Evolutionary conservation across 2,113 vertebrate genomes (phyloP).

Genomic region (Percopsis transmontana): DNA sequence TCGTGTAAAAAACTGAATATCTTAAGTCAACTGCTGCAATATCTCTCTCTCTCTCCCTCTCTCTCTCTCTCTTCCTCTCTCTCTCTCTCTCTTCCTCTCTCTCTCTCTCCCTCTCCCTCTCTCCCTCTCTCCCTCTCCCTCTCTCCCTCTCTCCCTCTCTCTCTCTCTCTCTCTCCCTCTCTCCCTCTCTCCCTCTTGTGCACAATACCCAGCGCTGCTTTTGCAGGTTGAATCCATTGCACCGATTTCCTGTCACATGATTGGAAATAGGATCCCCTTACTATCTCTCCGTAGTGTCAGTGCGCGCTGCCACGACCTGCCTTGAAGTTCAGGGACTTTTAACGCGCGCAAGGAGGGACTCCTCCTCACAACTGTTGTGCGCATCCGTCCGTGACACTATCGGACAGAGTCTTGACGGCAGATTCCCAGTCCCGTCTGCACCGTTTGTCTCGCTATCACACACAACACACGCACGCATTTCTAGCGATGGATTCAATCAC

Average conservation of each 20-base stretch:
- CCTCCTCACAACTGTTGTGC: slow-evolving; percentile 36
- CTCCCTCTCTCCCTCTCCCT: neutral
- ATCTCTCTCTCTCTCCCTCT: slow-evolving; percentile 13
- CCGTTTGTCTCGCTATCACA: slow-evolving; percentile 18
- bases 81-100: slow-evolving; percentile 4
- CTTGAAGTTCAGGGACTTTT: slow-evolving; percentile 70
- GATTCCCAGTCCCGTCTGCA: neutral
- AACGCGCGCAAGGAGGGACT: slow-evolving; percentile 34
- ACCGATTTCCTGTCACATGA: slow-evolving; percentile 84
- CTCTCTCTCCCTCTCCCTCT: slow-evolving; percentile 12
- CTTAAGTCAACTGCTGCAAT: slow-evolving; percentile 7
- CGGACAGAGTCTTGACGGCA: slow-evolving; percentile 28
- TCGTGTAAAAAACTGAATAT: too few relatives aligned
- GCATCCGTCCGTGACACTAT: slow-evolving; percentile 63
- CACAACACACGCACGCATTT: too few relatives aligned
- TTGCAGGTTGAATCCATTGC: slow-evolving; percentile 79
- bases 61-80: neutral
- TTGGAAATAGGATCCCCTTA: slow-evolving; percentile 80
- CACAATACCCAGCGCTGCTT: slow-evolving; percentile 29
- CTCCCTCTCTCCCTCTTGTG: slow-evolving; percentile 17
- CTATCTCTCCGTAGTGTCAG: slow-evolving; percentile 63
- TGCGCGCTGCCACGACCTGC: slow-evolving; percentile 51
- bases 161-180: slow-evolving; percentile 9
- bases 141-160: slow-evolving; percentile 1
- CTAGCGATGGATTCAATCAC: slow-evolving; percentile 75